Base-by-base conservation (phyloP, 2,113 vertebrate species). In the Orthonyx spaldingii region DNA sequence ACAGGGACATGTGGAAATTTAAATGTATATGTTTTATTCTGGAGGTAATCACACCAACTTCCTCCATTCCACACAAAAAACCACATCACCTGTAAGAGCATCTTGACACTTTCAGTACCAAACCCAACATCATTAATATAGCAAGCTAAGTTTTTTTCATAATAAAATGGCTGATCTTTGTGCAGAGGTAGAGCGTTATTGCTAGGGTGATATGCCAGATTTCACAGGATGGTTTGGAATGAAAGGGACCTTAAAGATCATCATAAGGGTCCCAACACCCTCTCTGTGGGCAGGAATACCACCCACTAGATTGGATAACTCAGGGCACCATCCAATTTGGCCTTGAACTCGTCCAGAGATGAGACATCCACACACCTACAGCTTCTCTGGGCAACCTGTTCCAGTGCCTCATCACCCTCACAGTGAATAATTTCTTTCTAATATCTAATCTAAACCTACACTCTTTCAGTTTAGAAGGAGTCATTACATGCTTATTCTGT, bases 1-100 rank as follows among this genome's bases (percentile, higher is more conserved):
- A 63, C 1, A 52, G 9, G 28, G 26, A 41, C 12, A 10, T 3
- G 3, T 42, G 21, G 21, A 60, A 86, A 91, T 60, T 39, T 39
- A 72, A 76, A 52, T 47, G 6, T 14, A 3, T 7, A 12, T 59
- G 7, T 7, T 86, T 94, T 47, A 24, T 60, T 93, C 33, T 44
- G 16, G 30, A 47, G 33, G 9, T 50, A 60, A 76, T 17, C 35
- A 27, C 16, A 35, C 14, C 27, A 33, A 18, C n/a, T 68, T 3
- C 26, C 44, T 69, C 39, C n/a, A 64, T 4, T 41, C 20, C 15
- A 53, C 41, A 32, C 26, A 72, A 41, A 59, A 57, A 57, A 5
- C 35, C 0, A 0, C 4, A 53, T 33, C 32, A 37, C 23, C 32
- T 61, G 3, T 35, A 66, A 39, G 0, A 2, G 6, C 32, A 11